phyloP scores from a whole-genome alignment of 2,113 vertebrate species.

The Colistium nudipinnis region DNA sequence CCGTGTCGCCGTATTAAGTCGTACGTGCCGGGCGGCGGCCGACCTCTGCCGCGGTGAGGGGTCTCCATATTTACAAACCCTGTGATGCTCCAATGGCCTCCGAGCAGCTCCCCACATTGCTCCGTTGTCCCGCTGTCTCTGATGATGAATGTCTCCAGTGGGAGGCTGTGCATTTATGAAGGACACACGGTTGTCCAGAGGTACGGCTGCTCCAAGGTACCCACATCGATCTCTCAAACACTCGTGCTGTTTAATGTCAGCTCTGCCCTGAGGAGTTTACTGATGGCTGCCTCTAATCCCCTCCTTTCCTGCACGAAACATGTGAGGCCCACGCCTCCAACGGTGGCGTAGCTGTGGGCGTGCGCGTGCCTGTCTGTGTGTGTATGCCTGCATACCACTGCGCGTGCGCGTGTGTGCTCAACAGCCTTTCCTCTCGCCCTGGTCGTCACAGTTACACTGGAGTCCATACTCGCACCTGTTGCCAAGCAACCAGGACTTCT shows the following conservation, averaged over 20 bases:
- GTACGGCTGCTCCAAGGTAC: slow-evolving; percentile 62
- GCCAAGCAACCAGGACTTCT: slow-evolving; percentile 74
- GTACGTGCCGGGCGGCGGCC: slow-evolving; percentile 13
- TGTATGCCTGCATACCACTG: neutral
- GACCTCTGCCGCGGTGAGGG: slow-evolving; percentile 24
- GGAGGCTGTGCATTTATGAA: slow-evolving; percentile 52
- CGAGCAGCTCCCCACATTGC: slow-evolving; percentile 29
- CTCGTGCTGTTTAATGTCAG: slow-evolving; percentile 79
- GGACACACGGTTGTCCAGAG: slow-evolving; percentile 60
- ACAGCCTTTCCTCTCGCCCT: slow-evolving; percentile 62
- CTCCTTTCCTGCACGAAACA: slow-evolving; percentile 54
- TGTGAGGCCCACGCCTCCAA: slow-evolving; percentile 34
- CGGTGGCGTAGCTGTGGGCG: slow-evolving; percentile 10
- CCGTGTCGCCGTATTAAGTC: slow-evolving; percentile 56
- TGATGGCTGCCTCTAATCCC: slow-evolving; percentile 67
- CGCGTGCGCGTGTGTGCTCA: slow-evolving; percentile 31
- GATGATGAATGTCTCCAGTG: slow-evolving; percentile 68
- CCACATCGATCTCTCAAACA: slow-evolving; percentile 75
- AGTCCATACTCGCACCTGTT: slow-evolving; percentile 73
- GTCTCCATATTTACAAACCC: slow-evolving; percentile 37
- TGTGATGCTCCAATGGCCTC: slow-evolving; percentile 60
- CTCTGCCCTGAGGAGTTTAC: slow-evolving; percentile 69
- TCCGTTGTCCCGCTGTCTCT: slow-evolving; percentile 42
- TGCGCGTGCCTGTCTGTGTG: slow-evolving; percentile 26
- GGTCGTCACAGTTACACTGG: slow-evolving; percentile 67